A percentile compares a stretch with the other conserved stretches of the same genome.
phyloP scores from a whole-genome alignment of 2,113 vertebrate species.

The Sterna hirundo region DNA sequence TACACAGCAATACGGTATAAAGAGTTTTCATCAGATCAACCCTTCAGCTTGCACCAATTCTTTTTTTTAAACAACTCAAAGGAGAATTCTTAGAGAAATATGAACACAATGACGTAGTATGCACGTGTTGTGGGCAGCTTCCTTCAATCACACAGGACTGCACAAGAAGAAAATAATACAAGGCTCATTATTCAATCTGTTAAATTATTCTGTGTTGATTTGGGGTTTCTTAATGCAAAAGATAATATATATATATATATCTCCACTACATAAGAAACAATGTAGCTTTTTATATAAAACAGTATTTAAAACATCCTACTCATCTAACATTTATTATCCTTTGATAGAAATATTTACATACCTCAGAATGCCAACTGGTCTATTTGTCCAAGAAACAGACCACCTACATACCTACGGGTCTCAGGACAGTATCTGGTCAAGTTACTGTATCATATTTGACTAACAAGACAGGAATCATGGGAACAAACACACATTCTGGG shows the following conservation, averaged over 20 bases:
- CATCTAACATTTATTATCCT: not conserved
- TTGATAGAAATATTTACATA: not conserved
- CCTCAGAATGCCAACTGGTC: not conserved
- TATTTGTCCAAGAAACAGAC: not conserved
- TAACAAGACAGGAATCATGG: not conserved
- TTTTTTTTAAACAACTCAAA: not conserved
- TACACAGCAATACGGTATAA: accelerated
- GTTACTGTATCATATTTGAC: not conserved
- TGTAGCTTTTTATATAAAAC: not conserved
- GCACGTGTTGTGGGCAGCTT: not conserved
- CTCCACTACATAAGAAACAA: not conserved
- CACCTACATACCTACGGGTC: not conserved
- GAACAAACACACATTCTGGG: accelerated
- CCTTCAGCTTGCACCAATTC: not conserved
- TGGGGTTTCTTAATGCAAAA: not conserved
- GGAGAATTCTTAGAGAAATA: not conserved
- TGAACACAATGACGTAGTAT: not conserved
- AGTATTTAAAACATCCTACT: not conserved
- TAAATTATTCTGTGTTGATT: not conserved
- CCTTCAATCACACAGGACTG: not conserved
- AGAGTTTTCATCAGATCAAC: not conserved
- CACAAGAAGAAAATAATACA: not conserved
- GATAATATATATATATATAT: not conserved
- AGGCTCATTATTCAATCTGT: not conserved
- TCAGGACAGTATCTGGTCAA: not conserved